phyloP scores from a whole-genome alignment of 2,888 invertebrate genomes.

The Cryptosula pallasiana region DNA sequence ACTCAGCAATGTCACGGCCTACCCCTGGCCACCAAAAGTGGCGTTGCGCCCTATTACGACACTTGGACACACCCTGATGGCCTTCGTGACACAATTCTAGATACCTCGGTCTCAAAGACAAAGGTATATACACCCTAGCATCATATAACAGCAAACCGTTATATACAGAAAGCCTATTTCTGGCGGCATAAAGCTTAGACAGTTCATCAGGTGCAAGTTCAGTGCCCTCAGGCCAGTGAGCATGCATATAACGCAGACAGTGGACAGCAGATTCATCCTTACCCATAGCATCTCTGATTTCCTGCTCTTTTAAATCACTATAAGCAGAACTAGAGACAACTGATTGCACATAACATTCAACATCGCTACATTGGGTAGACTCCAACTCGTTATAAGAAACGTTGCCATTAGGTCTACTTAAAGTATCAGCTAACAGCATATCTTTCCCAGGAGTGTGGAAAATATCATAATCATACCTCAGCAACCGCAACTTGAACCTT shows the following conservation, averaged over 20 bases:
- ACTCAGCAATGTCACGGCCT: too few relatives aligned
- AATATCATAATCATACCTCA: constrained; percentile 2
- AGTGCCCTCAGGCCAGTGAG: background rate
- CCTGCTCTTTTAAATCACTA: background rate
- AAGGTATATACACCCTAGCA: constrained; percentile 10
- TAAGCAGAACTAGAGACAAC: background rate
- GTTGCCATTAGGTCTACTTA: background rate
- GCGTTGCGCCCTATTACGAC: too few relatives aligned
- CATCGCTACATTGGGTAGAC: background rate
- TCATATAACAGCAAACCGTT: background rate
- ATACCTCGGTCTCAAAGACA: background rate
- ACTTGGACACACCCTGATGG: background rate
- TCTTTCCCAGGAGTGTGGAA: constrained; percentile 4
- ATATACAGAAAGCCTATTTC: background rate
- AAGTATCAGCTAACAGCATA: background rate
- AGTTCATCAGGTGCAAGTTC: background rate
- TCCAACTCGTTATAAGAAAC: background rate
- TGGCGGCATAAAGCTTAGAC: background rate
- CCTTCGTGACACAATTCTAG: constrained; percentile 9
- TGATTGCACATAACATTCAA: background rate
- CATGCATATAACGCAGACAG: background rate
- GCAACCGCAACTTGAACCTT: constrained; percentile 1
- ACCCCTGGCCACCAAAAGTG: too few relatives aligned
- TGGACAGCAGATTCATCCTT: background rate
- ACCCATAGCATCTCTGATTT: background rate